A percentile compares a stretch with the other conserved stretches of the same genome.
Evolutionary conservation across 2,797 vertebrate genomes (phyloP).

Genomic region (Thaleichthys pacificus): DNA sequence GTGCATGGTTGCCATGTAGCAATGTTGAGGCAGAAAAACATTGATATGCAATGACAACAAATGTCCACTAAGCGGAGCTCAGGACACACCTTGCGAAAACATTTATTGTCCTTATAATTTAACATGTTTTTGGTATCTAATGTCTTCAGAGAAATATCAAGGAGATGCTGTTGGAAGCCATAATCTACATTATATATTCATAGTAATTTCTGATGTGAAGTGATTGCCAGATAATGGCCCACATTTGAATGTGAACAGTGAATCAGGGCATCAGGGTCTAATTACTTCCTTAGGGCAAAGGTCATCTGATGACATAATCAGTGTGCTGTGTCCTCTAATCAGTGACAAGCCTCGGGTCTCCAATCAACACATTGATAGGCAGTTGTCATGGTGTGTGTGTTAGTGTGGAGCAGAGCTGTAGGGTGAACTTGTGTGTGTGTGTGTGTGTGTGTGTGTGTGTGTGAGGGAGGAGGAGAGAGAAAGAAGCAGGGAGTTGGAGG

Average conservation of each 20-base stretch:
- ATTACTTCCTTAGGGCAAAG: conserved; percentile 1
- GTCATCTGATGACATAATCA: not conserved
- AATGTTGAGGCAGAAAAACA: not conserved
- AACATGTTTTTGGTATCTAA: not conserved
- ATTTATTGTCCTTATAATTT: not conserved
- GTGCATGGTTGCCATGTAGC: not conserved
- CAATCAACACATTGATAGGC: conserved; percentile 3
- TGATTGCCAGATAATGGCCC: not conserved
- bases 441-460: not conserved
- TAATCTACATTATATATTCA: not conserved
- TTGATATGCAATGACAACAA: not conserved
- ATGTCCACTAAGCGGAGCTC: conserved; percentile 42
- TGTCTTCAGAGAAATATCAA: not conserved
- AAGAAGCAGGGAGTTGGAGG: too few species aligned
- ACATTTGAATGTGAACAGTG: not conserved
- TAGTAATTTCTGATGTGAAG: not conserved
- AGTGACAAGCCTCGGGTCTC: not conserved
- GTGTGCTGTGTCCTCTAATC: conserved; percentile 2
- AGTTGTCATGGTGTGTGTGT: not conserved
- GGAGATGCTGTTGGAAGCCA: not conserved
- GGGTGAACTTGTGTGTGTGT: too few species aligned
- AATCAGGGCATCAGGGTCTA: not conserved
- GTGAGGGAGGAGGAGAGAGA: not conserved
- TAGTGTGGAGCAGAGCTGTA: not conserved
- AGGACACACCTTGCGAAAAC: not conserved